Percentiles rank a stretch among this genome's conserved stretches.
These are phyloP conservation scores for Idaea straminata DNA, from an alignment of 2,888 invertebrate species.

Conservation along the genomic window DNA sequence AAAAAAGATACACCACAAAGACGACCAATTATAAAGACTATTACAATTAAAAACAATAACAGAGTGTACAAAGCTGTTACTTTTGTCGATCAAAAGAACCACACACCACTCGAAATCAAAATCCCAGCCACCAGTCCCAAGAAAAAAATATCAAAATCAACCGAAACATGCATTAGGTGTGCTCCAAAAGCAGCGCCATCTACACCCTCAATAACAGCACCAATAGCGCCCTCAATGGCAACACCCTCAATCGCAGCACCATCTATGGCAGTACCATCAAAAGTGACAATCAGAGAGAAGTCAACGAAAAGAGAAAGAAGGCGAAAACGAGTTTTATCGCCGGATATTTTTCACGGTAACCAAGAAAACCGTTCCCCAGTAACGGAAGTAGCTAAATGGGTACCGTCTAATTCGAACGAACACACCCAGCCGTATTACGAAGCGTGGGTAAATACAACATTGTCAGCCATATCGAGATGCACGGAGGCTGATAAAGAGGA, in stretches of 20 bases:
- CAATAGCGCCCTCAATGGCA: neutral
- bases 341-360: slow-evolving; percentile 15
- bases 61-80: slow-evolving; percentile 51
- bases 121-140: slow-evolving; percentile 36
- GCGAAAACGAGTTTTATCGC: slow-evolving; percentile 26
- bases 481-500: slow-evolving; percentile 31
- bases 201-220: neutral
- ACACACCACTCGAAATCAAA: slow-evolving; percentile 41
- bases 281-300: neutral
- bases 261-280: neutral
- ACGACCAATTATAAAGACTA: slow-evolving; percentile 47
- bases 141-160: slow-evolving; percentile 23
- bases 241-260: neutral
- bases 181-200: slow-evolving; percentile 11
- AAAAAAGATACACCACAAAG: slow-evolving; percentile 11
- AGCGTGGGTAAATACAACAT: slow-evolving; percentile 61
- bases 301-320: neutral
- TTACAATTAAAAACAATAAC: slow-evolving; percentile 22
- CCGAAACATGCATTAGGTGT: slow-evolving; percentile 12
- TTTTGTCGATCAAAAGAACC: slow-evolving; percentile 42
- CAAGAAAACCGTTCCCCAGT: neutral
- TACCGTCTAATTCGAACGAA: slow-evolving; percentile 41
- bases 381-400: slow-evolving; percentile 49
- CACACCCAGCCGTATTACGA: slow-evolving; percentile 66
- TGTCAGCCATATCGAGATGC: slow-evolving; percentile 50